Base-by-base conservation (phyloP, 2,113 vertebrate species). In the Stigmatopora argus region DNA sequence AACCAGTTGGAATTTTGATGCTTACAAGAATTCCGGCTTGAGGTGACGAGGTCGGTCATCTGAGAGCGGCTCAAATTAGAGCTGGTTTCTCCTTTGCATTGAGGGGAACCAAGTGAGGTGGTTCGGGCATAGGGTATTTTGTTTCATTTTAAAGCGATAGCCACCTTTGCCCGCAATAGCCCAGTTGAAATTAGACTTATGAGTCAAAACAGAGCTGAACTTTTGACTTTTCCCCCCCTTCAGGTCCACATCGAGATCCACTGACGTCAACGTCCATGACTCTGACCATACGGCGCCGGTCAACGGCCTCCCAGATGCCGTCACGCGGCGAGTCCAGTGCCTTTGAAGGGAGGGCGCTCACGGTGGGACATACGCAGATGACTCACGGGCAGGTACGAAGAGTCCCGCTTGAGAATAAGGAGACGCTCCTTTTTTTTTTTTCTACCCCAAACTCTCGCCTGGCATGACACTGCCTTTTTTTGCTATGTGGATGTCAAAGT, bases 231-330 rank as follows among this genome's bases (percentile, higher is more conserved):
- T 31, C 3, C 26, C 26, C n/a, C 38, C 38, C 4, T 10, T 44
- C 79, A 92, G 91, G 90, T 92, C 56, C 90, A 92, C 78, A 92
- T 92, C 66, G 91, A 92, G 84, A 92, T 92, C 69, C 91, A 91
- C 77, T 92, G 87, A 90, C 53, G 23, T 14, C 26, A 48, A 49
- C 48, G 7, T 51, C 60, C 8, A 38, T 59, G 66, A 18, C 61
- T 31, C 61, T 46, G 48, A 53, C 62, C 57, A 74, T 47, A 65
- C 58, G 62, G 65, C 56, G 52, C 71, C 35, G 6, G 38, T 41
- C 38, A 9, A 41, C 4, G 7, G 6, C 38, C 38, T 1, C 38
- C 38, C 38, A 8, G 6, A 14, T 12, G 19, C 59, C 59, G 19
- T 45, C n/a, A 23, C n/a, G 59, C 38, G 11, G 66, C 14, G 7